Conservation (phyloP, 1,140 invertebrate genomes). For the Anoplolepis gracilipes region DNA sequence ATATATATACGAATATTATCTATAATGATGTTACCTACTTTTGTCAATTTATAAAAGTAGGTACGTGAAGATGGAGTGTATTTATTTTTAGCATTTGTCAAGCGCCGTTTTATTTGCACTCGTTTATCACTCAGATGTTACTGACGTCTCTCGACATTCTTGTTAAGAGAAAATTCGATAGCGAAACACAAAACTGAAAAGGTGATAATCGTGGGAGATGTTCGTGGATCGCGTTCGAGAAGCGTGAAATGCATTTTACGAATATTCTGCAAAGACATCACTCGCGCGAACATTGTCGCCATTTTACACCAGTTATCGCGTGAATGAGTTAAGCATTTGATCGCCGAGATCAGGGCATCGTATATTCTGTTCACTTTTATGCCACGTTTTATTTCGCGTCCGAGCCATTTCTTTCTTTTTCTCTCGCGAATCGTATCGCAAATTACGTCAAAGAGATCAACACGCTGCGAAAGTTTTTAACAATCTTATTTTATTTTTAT, state of each 20-base stretch:
- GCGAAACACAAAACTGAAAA: not conserved
- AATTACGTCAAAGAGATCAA: not conserved
- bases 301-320: not conserved
- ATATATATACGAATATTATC: not conserved
- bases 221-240: not conserved
- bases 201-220: conserved; percentile 5
- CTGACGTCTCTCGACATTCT: conserved; percentile 11
- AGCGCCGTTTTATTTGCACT: not conserved
- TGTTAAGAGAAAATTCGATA: conserved; percentile 10
- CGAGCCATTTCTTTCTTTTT: not conserved
- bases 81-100: not conserved
- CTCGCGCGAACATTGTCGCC: not conserved
- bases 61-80: not conserved
- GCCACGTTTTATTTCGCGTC: conserved; percentile 31
- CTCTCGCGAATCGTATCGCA: conserved; percentile 14
- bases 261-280: not conserved
- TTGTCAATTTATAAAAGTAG: not conserved
- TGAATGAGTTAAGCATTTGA: conserved; percentile 15
- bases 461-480: conserved; percentile 1
- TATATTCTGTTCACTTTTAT: conserved; percentile 15
- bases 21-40: not conserved
- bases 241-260: not conserved
- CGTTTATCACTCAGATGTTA: conserved; percentile 10
- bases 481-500: conserved; percentile 15
- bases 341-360: not conserved